Conservation (phyloP, 2,888 invertebrate genomes). For the Phrixothrix hirtus region DNA sequence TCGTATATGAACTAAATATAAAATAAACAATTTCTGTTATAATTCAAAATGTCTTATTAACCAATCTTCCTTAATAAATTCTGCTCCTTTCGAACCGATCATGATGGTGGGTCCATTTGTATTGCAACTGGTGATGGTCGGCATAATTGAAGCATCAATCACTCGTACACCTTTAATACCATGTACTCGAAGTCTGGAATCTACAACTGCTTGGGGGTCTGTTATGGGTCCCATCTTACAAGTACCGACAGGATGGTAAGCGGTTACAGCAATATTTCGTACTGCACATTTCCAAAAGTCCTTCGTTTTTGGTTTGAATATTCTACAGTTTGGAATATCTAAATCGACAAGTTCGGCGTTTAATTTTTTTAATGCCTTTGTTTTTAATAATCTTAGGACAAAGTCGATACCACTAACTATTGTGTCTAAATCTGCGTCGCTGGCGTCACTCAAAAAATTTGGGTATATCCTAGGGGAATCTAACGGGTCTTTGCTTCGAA, state of each 20-base stretch:
- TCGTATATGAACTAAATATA: no score
- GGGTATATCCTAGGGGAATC: background rate
- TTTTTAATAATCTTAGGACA: background rate
- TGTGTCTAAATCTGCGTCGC: background rate
- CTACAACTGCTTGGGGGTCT: constrained; percentile 20
- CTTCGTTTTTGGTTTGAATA: background rate
- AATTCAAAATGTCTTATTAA: background rate
- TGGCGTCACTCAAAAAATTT: background rate
- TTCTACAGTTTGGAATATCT: background rate
- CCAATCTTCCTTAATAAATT: constrained; percentile 33
- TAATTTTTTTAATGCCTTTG: background rate
- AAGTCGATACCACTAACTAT: background rate
- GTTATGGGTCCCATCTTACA: constrained; percentile 24
- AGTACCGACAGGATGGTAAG: constrained; percentile 21
- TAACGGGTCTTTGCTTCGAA: background rate
- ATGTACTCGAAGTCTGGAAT: constrained; percentile 15
- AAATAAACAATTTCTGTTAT: no score
- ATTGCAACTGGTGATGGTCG: background rate
- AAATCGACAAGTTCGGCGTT: background rate
- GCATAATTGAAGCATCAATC: constrained; percentile 10
- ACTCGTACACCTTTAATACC: constrained; percentile 13
- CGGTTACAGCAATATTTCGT: background rate
- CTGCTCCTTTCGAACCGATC: constrained; percentile 10
- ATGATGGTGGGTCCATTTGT: constrained; percentile 7
- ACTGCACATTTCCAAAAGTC: constrained; percentile 4